phyloP scores from a whole-genome alignment of 2,888 invertebrate species.

The Dromius quadrimaculatus region DNA sequence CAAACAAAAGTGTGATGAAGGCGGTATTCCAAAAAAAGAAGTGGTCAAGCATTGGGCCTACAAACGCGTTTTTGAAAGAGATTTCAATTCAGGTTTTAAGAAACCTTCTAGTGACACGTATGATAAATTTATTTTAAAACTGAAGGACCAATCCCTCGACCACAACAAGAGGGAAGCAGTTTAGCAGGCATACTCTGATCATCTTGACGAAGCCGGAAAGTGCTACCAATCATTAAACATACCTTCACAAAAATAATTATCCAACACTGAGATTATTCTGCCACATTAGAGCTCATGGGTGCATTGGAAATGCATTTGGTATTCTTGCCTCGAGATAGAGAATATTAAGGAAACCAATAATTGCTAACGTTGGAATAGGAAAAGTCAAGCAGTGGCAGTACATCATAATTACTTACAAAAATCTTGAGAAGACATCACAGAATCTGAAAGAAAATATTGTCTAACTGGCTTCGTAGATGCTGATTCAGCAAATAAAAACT shows the following conservation, averaged over 20 bases:
- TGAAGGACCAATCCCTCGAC: no score
- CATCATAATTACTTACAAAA: slow-evolving; percentile 54
- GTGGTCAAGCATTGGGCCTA: no score
- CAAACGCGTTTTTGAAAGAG: no score
- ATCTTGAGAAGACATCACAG: slow-evolving; percentile 48
- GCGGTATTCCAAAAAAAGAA: no score
- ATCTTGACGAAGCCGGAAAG: no score
- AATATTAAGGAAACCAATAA: slow-evolving; percentile 47
- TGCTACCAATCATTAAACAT: slow-evolving; percentile 27
- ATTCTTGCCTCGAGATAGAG: slow-evolving; percentile 53
- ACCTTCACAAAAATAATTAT: slow-evolving; percentile 47
- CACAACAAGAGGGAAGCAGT: no score
- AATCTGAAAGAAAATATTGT: slow-evolving; percentile 36
- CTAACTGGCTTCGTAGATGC: slow-evolving; percentile 45
- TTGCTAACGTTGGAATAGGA: slow-evolving; percentile 49
- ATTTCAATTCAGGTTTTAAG: no score
- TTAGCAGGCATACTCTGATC: no score
- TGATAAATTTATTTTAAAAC: no score
- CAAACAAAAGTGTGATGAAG: no score
- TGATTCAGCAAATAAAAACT: slow-evolving; percentile 3
- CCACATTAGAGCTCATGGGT: slow-evolving; percentile 46
- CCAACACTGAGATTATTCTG: slow-evolving; percentile 43
- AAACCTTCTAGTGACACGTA: no score
- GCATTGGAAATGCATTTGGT: slow-evolving; percentile 49
- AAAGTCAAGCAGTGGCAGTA: slow-evolving; percentile 52